Conservation (phyloP, 2,113 vertebrate genomes). For the Ceuthmochares aereus region DNA sequence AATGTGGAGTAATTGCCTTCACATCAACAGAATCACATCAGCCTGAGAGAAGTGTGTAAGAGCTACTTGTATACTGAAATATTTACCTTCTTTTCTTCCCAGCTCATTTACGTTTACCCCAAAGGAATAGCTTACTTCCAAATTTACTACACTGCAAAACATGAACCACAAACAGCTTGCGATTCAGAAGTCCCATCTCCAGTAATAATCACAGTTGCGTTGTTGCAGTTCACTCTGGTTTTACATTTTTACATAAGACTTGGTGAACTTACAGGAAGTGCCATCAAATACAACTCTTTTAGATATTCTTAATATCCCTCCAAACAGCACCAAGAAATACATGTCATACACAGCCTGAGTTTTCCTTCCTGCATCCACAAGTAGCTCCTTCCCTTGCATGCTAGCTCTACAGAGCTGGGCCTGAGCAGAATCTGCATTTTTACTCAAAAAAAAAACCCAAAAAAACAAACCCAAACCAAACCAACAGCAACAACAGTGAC, state of each 20-base stretch:
- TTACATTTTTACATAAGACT: background rate
- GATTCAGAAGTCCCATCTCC: background rate
- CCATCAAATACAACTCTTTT: background rate
- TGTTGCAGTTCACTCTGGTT: background rate
- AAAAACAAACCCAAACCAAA: background rate
- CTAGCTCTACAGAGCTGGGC: background rate
- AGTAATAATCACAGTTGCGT: background rate
- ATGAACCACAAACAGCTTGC: background rate
- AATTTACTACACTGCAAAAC: background rate
- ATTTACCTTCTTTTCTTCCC: background rate
- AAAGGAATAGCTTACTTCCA: constrained; percentile 14
- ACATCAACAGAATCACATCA: constrained; percentile 1
- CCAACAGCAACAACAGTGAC: background rate
- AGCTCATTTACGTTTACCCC: constrained; percentile 26
- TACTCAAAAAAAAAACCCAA: background rate
- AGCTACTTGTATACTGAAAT: background rate
- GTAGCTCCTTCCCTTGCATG: background rate
- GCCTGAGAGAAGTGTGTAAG: background rate
- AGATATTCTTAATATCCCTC: background rate
- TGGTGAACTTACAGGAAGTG: background rate
- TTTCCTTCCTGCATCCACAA: background rate
- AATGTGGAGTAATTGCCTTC: background rate
- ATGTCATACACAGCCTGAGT: background rate
- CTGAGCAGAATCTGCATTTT: background rate
- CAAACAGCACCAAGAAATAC: background rate